Evolutionary conservation across 2,797 vertebrate species (phyloP).

Genomic region (Sebastes miniatus): DNA sequence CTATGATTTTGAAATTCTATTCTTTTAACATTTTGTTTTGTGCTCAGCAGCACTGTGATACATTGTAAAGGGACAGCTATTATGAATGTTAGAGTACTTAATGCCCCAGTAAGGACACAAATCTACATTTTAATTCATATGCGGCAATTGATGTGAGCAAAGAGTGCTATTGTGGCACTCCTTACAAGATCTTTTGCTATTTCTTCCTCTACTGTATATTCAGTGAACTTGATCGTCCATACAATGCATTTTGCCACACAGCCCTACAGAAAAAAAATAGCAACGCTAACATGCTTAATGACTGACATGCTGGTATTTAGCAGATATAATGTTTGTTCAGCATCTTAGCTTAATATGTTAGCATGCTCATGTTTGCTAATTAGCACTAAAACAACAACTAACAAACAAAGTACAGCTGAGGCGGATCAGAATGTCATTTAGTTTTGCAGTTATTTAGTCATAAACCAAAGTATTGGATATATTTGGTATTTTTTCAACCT

Average conservation of each 20-base stretch:
- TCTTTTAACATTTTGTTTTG: background rate
- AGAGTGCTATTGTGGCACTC: background rate
- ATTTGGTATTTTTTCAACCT: too few species aligned
- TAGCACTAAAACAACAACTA: background rate
- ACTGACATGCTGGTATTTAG: background rate
- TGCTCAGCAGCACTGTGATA: background rate
- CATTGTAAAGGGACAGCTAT: background rate
- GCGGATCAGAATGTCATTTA: background rate
- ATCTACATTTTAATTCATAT: background rate
- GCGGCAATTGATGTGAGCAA: background rate
- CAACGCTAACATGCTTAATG: background rate
- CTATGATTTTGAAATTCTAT: conserved; percentile 12
- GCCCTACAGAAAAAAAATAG: background rate
- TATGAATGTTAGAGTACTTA: background rate
- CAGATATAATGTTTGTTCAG: background rate
- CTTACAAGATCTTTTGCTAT: background rate
- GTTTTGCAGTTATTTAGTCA: background rate
- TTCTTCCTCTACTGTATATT: too few species aligned
- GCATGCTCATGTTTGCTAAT: background rate
- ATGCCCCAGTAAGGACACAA: background rate
- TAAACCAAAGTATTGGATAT: background rate
- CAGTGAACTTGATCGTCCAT: too few species aligned
- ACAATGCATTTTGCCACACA: too few species aligned
- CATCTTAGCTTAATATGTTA: background rate
- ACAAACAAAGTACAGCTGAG: background rate